Base-by-base conservation (phyloP, 2,888 invertebrate species). In the Sialis lutaria region DNA sequence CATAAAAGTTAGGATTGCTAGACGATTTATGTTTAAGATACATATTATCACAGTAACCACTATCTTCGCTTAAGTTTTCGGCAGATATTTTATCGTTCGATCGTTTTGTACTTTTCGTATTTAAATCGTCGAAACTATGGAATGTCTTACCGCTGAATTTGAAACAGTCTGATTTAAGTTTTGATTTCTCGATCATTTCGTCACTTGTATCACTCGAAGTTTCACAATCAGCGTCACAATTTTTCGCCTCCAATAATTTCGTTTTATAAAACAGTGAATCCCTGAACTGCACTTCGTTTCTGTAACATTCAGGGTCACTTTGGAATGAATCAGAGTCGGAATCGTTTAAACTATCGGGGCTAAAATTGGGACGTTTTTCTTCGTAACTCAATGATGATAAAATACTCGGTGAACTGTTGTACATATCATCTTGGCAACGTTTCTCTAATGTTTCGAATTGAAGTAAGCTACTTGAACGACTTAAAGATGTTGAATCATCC, bases 391-490 rank as follows among this genome's bases (percentile, higher is more conserved):
- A 68, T 13, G 67, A 67, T 22, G 70, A 70, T 39, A 69, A 61
- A 1, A 71, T 66, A 50, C 71, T 72, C 5, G 67, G 67, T 8
- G 65, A 64, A 53, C 63, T 64, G 47, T 60, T 61, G 53, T 65
- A 67, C 9, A 63, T 61, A 43, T 64, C 67, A 44, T 53, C 63
- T 56, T 75, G 75, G 57, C 79, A 70, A 55, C 79, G 79, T 41
- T 77, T 74, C 61, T 88, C 88, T 50, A 88, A 68, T 5, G 82
- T 84, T 66, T 88, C 88, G 64, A 89, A 89, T 64, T 87, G 87
- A 51, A 88, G 73, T 51, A 89, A 69, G 55, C 86, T 86, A 53
- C 84, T 84, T 50, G 85, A 84, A 53, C 87, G 76, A 56, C 83
- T 83, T 9, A 82, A 69, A 43, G 81, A 81, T 47, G 74, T 70